These are phyloP conservation scores for Pseudomyrmex dendroicus DNA, from an alignment of 1,140 invertebrate species.

Conservation along the genomic window DNA sequence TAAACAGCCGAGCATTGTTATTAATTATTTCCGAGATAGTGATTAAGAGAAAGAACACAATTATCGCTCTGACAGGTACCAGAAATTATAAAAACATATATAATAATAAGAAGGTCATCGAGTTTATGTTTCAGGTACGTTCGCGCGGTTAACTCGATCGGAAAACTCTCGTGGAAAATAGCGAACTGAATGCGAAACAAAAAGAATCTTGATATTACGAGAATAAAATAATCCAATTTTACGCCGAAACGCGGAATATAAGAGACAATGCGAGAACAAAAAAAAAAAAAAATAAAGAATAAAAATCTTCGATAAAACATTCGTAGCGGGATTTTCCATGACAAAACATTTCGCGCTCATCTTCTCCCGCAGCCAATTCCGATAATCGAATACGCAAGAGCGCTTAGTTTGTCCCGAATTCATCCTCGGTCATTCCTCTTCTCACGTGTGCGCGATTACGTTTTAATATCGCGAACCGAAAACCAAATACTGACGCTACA, in stretches of 20 bases:
- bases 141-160: constrained; percentile 7
- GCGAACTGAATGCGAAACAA: background rate
- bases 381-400: constrained; percentile 60
- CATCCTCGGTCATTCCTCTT: background rate
- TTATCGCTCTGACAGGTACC: background rate
- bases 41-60: background rate
- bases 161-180: background rate
- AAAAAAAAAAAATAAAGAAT: background rate
- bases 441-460: constrained; percentile 7
- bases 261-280: background rate
- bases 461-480: constrained; percentile 62
- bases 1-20: background rate
- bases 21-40: background rate
- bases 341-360: constrained; percentile 7
- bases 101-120: background rate
- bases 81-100: constrained; percentile 1
- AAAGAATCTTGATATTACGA: background rate
- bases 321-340: background rate
- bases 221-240: background rate
- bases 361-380: constrained; percentile 20
- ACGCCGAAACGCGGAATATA: background rate
- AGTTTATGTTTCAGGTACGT: background rate
- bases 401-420: constrained; percentile 25
- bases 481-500: background rate
- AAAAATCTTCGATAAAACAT: constrained; percentile 6